Evolutionary conservation across 2,888 invertebrate genomes (phyloP).

Genomic region (Coelopa pilipes): DNA sequence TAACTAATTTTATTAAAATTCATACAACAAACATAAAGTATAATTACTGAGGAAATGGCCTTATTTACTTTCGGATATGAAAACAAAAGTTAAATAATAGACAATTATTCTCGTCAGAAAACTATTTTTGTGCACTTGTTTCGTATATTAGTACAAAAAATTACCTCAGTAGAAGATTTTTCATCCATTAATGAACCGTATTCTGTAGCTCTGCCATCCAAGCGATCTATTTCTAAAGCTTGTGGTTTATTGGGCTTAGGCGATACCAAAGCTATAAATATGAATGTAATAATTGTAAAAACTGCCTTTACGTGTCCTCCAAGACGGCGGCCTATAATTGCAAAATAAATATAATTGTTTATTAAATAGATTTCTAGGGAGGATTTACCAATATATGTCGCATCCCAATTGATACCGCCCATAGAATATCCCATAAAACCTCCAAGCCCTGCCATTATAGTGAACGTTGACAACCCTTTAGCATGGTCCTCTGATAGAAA

Average conservation of each 20-base stretch:
- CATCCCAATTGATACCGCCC: constrained; percentile 94
- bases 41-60: too few species aligned
- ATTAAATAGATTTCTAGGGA: not conserved
- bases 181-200: constrained; percentile 70
- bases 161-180: constrained; percentile 20
- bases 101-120: too few species aligned
- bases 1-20: too few species aligned
- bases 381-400: constrained; percentile 77
- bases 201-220: constrained; percentile 57
- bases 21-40: too few species aligned
- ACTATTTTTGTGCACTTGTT: too few species aligned
- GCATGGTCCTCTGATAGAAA: constrained; percentile 85
- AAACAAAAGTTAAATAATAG: too few species aligned
- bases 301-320: constrained; percentile 93
- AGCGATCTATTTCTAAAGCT: constrained; percentile 74
- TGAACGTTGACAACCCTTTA: constrained; percentile 92
- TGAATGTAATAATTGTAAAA: constrained; percentile 88
- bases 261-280: constrained; percentile 83
- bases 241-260: too few species aligned
- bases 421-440: constrained; percentile 93
- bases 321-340: constrained; percentile 75
- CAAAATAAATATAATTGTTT: not conserved
- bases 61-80: too few species aligned
- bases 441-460: constrained; percentile 95
- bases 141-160: too few species aligned